Evolutionary conservation across 92 coral and sea anemone species (phyloP).

Genomic region (Bergia sp.): DNA sequence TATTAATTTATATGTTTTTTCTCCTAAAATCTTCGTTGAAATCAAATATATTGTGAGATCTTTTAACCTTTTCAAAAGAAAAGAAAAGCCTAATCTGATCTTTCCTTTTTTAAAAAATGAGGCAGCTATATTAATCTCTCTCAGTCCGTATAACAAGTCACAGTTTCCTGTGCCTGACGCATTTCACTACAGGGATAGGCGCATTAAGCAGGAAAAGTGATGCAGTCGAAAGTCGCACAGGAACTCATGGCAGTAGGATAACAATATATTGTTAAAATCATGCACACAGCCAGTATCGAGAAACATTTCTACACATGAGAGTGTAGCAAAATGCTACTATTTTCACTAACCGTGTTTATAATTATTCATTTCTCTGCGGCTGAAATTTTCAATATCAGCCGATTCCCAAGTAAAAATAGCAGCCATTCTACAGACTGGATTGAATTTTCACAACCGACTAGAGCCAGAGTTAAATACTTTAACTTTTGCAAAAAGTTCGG

Average conservation of each 20-base stretch:
- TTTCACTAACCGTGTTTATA: neutral
- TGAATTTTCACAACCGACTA: neutral
- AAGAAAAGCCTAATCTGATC: neutral
- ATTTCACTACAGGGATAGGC: slow-evolving; percentile 1
- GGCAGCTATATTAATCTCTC: neutral
- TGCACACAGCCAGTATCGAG: neutral
- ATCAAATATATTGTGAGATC: too few relatives aligned
- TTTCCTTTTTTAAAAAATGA: neutral
- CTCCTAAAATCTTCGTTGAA: too few relatives aligned
- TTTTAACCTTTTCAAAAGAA: too few relatives aligned
- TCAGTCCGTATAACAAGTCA: neutral
- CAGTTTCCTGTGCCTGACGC: neutral
- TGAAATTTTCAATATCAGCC: slow-evolving; percentile 12
- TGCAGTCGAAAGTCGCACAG: neutral
- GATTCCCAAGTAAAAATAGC: slow-evolving; percentile 9
- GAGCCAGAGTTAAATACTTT: neutral
- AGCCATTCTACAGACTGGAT: slow-evolving; percentile 24
- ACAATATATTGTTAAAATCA: too few relatives aligned
- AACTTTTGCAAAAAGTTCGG: slow-evolving; percentile 13
- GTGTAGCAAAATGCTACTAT: neutral
- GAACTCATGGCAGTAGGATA: neutral
- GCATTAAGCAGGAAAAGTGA: too few relatives aligned
- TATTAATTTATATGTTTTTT: too few relatives aligned
- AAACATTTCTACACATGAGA: neutral
- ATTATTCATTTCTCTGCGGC: neutral